Evolutionary conservation across 1,140 invertebrate genomes (phyloP).

Genomic region (Mercenaria mercenaria): DNA sequence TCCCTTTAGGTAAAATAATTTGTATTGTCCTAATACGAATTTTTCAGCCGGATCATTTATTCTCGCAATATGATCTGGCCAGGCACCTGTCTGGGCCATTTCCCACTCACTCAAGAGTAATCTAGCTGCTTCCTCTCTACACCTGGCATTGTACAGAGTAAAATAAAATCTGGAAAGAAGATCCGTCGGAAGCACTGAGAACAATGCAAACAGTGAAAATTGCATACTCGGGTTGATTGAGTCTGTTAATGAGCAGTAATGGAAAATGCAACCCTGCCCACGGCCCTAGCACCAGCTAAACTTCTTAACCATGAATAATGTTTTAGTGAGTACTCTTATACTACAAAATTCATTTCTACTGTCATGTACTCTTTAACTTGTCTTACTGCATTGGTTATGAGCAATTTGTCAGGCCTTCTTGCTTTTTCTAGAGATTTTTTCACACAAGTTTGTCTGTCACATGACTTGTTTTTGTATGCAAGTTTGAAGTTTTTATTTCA

Average conservation of each 20-base stretch:
- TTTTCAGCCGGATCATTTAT: too few species aligned
- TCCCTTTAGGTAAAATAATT: not conserved
- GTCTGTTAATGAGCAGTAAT: too few species aligned
- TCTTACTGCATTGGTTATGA: too few species aligned
- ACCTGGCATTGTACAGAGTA: too few species aligned
- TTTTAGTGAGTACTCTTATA: constrained; percentile 10
- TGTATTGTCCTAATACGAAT: too few species aligned
- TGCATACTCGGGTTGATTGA: too few species aligned
- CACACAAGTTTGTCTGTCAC: not conserved
- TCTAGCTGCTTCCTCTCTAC: constrained; percentile 55
- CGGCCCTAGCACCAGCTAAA: constrained; percentile 44
- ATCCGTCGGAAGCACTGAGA: too few species aligned
- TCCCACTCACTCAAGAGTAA: constrained; percentile 35
- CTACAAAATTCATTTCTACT: not conserved
- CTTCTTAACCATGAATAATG: constrained; percentile 41
- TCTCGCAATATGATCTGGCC: constrained; percentile 25
- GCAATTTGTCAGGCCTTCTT: not conserved
- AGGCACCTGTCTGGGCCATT: too few species aligned
- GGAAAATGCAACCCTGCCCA: too few species aligned
- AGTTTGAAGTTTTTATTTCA: not conserved
- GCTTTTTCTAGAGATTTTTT: not conserved
- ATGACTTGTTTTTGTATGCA: not conserved
- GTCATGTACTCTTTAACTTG: not conserved
- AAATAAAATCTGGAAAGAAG: too few species aligned
- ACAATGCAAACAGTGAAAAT: too few species aligned